These are phyloP conservation scores for Cordylochernes scorpioides DNA, from an alignment of 2,888 invertebrate species.

Conservation along the genomic window DNA sequence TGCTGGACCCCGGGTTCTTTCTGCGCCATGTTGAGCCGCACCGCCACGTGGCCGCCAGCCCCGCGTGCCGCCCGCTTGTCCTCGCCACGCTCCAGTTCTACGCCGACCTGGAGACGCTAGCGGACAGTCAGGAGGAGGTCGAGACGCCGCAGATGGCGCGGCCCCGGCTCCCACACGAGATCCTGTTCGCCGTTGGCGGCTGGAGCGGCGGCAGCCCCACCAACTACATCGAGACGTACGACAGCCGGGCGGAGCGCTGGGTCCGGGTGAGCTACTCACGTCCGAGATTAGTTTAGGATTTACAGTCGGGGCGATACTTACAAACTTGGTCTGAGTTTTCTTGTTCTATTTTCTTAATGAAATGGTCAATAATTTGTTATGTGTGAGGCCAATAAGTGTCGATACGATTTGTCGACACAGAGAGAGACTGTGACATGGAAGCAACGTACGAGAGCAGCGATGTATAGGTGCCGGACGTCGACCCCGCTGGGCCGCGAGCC, in stretches of 20 bases:
- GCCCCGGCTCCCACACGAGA: conserved; percentile 52
- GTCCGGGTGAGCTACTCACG: conserved; percentile 40
- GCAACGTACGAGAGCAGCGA: too few relatives aligned
- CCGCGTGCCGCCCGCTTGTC: conserved; percentile 56
- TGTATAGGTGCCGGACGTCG: too few relatives aligned
- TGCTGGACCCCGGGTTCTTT: conserved; percentile 66
- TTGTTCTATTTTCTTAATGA: too few relatives aligned
- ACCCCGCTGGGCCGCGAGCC: conserved; percentile 55
- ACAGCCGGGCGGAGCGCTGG: conserved; percentile 68
- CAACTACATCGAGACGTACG: conserved; percentile 57
- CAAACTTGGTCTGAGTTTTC: too few relatives aligned
- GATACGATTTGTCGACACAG: too few relatives aligned
- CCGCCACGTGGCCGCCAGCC: conserved; percentile 47
- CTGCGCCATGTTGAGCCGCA: conserved; percentile 63
- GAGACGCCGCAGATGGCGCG: conserved; percentile 50
- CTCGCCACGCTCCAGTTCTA: conserved; percentile 71
- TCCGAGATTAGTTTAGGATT: too few relatives aligned
- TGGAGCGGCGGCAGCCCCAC: conserved; percentile 44
- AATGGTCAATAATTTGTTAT: too few relatives aligned
- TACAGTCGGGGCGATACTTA: too few relatives aligned
- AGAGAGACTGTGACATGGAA: too few relatives aligned
- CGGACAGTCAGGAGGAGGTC: conserved; percentile 47
- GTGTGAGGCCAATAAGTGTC: too few relatives aligned
- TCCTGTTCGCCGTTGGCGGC: conserved; percentile 55
- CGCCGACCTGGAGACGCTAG: conserved; percentile 68